Conservation (phyloP, 2,888 invertebrate species). For the Halictus quadricinctus region DNA sequence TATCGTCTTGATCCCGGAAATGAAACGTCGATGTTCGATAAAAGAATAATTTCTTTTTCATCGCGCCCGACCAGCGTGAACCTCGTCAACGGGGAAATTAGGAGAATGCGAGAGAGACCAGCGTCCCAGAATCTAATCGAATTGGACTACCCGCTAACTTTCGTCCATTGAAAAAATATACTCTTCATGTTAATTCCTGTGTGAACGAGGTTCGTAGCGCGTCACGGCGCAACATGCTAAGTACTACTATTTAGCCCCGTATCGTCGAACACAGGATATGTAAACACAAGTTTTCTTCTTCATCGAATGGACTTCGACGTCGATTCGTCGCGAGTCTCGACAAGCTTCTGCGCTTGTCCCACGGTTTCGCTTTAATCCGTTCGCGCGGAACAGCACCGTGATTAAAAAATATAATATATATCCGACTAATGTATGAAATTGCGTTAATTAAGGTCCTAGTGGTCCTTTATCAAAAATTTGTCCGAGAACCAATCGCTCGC, state of each 20-base stretch:
- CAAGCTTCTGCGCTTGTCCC: neutral
- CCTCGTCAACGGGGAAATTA: constrained; percentile 43
- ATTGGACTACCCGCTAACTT: constrained; percentile 14
- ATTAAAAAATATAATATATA: constrained; percentile 14
- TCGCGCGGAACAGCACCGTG: neutral
- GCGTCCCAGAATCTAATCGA: constrained; percentile 1
- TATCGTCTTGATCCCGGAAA: constrained; percentile 8
- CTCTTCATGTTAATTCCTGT: constrained; percentile 32
- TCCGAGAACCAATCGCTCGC: neutral
- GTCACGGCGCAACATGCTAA: constrained; percentile 13
- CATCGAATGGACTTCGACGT: neutral
- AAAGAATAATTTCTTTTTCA: neutral
- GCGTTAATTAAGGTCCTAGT: neutral
- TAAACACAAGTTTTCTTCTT: constrained; percentile 44
- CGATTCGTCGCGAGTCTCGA: neutral
- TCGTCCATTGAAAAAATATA: constrained; percentile 47
- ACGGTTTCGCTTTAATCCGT: neutral
- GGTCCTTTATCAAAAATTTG: constrained; percentile 7
- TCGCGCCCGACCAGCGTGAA: constrained; percentile 19
- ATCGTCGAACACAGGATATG: constrained; percentile 52
- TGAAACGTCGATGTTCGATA: neutral
- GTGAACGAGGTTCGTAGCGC: constrained; percentile 37
- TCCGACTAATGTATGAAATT: neutral
- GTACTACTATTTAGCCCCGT: constrained; percentile 17
- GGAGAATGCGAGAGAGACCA: neutral